phyloP scores from a whole-genome alignment of 2,888 invertebrate species.

The Lagria hirta region DNA sequence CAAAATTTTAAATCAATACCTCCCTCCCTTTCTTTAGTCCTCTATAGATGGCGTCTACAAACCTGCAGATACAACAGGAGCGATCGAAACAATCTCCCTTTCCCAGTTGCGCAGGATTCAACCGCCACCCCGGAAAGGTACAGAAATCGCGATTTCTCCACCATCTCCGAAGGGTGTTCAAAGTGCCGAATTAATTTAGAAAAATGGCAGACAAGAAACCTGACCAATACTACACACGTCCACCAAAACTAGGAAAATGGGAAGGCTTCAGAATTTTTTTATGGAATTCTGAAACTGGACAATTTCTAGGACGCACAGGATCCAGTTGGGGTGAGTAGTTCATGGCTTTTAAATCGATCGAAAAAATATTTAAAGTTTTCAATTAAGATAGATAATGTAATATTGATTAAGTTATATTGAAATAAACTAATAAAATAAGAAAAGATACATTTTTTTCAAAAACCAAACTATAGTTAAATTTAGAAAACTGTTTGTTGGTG shows the following conservation, averaged over 20 bases:
- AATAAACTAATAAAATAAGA: no score
- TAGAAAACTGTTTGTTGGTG: no score
- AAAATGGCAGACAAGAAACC: conserved; percentile 72
- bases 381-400: no score
- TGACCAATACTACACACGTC: conserved; percentile 78
- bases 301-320: conserved; percentile 88
- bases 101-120: conserved; percentile 40
- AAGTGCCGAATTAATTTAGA: no score
- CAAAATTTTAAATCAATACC: no score
- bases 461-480: no score
- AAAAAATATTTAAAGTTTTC: no score
- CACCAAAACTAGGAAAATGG: conserved; percentile 82
- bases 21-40: neutral
- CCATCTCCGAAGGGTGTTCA: conserved; percentile 12
- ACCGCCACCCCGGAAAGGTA: conserved; percentile 43
- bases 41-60: conserved; percentile 3
- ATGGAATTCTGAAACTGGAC: conserved; percentile 90
- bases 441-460: no score
- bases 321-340: conserved; percentile 89
- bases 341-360: conserved; percentile 15
- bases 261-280: conserved; percentile 82
- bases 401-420: no score
- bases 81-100: conserved; percentile 42
- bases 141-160: conserved; percentile 27
- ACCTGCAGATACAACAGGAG: conserved; percentile 2